phyloP scores from a whole-genome alignment of 2,113 vertebrate genomes.

The Ammodytes marinus region DNA sequence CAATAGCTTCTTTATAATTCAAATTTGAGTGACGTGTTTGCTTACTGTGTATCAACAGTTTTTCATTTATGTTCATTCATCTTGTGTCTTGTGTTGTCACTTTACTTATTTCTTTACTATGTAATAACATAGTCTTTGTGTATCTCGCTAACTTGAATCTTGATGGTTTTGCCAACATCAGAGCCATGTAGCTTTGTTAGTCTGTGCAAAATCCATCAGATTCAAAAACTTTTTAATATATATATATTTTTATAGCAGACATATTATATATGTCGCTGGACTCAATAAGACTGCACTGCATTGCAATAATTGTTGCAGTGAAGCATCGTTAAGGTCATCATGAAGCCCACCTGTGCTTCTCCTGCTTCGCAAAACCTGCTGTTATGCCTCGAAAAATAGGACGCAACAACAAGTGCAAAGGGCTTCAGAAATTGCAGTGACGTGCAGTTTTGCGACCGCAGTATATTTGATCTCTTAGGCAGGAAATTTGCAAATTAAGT shows the following conservation, averaged over 20 bases:
- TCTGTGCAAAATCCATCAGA: not conserved
- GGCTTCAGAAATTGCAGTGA: not conserved
- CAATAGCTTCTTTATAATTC: not conserved
- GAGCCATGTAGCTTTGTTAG: not conserved
- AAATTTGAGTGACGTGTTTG: not conserved
- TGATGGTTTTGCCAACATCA: not conserved
- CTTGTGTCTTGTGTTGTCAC: no score
- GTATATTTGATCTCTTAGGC: not conserved
- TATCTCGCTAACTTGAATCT: not conserved
- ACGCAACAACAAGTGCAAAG: not conserved
- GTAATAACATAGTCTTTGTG: not conserved
- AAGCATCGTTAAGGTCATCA: not conserved
- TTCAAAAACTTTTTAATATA: not conserved
- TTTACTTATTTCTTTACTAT: no score
- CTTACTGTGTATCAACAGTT: not conserved
- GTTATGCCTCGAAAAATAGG: not conserved
- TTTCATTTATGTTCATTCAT: no score
- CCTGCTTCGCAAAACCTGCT: not conserved
- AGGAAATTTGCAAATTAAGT: not conserved
- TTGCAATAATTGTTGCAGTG: not conserved
- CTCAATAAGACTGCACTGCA: not conserved
- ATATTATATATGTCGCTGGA: no score
- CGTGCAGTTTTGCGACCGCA: not conserved
- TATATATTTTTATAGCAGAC: no score
- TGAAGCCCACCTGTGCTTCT: not conserved